Evolutionary conservation across 2,797 vertebrate species (phyloP), one percentile per base, ranked within the genome.

Genomic region (Ctenosaura bakeri): DNA sequence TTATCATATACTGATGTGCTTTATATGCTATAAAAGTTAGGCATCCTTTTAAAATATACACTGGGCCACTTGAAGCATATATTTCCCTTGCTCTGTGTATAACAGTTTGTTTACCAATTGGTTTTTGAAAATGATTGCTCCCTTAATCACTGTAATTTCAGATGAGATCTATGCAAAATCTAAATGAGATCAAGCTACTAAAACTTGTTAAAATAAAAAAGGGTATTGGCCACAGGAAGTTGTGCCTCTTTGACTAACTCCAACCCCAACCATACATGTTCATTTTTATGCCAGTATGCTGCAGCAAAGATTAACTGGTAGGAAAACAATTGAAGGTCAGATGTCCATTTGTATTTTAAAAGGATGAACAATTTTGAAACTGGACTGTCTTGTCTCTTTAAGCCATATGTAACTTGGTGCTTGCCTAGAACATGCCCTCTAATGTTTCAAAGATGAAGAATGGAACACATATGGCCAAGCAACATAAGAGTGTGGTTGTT

Each of bases 301-400:
- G 79, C 54, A 77, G 46, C 83, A 93, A 88, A 7, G 86, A 94
- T 86, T 93, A 95, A 81, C 82, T 94, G 83, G 89, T 92, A 91
- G 92, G 87, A 89, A 93, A 88, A 80, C 18, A 78, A 92, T 64
- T 85, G 91, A 66, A 77, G 87, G 42, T 89, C 54, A 92, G 84
- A 87, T 90, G 76, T 52, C 87, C 54, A 81, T 35, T 52, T 1
- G 0, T 94, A 78, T 89, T 88, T 50, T 94, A 90, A 42, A 78
- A 93, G 89, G 91, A 93, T 59, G 35, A 16, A 12, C 5, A 50
- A 18, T 14, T 62, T 52, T 50, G 56, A 59, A 12, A 64, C 56
- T 83, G 18, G 52, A 56, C 12, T 62, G 42, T 8, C 76, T 26
- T 46, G 35, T 83, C 20, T 35, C 73, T 50, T 59, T 29, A 26